These are phyloP conservation scores for Caenorhabditis brenneri DNA, from an alignment of 1,140 invertebrate species.

Conservation along the genomic window DNA sequence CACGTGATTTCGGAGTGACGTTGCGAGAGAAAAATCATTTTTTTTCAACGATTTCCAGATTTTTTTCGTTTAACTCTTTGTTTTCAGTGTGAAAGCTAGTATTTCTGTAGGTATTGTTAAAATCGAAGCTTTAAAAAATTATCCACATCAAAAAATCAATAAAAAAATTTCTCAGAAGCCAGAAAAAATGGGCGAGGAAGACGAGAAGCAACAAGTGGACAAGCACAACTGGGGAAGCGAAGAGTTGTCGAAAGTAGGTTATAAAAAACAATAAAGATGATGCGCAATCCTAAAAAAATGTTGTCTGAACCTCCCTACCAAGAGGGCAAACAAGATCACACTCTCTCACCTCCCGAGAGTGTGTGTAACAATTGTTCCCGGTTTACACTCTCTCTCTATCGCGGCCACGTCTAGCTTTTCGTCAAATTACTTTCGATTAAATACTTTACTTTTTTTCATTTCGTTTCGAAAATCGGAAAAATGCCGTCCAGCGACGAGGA, in stretches of 20 bases:
- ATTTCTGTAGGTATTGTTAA: too few relatives aligned
- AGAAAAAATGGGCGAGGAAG: constrained; percentile 38
- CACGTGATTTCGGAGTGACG: constrained; percentile 20
- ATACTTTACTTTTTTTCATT: too few relatives aligned
- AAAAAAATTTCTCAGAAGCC: neutral
- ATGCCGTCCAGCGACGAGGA: neutral
- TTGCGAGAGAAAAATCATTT: neutral
- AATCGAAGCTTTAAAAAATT: neutral
- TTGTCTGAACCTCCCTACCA: neutral
- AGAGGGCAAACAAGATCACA: neutral
- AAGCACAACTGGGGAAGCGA: constrained; percentile 50
- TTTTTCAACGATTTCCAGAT: neutral
- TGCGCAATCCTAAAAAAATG: neutral
- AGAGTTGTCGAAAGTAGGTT: constrained; percentile 44
- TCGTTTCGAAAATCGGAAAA: too few relatives aligned
- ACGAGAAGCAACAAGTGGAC: constrained; percentile 39
- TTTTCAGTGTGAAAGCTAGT: too few relatives aligned
- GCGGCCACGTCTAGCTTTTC: neutral
- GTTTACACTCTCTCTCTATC: neutral
- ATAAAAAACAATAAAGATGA: neutral
- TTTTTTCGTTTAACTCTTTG: neutral
- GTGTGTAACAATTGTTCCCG: neutral
- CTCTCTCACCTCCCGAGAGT: neutral
- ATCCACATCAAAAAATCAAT: neutral
- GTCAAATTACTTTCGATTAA: neutral